Evolutionary conservation across 2,888 invertebrate species (phyloP), one percentile per base, ranked within the genome.

Genomic region (Lithodes maja): DNA sequence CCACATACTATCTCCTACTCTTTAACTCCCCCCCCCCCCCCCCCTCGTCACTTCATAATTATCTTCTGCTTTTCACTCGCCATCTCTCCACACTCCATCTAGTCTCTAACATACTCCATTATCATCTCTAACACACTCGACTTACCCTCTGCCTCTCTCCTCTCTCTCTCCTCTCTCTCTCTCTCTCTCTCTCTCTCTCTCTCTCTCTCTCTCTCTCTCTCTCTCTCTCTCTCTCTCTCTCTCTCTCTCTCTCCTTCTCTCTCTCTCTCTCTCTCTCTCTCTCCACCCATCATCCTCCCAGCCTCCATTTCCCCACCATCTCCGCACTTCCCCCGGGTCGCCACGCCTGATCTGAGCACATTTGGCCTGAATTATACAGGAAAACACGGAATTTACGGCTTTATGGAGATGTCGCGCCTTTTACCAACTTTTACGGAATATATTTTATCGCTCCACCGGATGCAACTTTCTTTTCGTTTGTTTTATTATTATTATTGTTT

Each of bases 281-380:
- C 61, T 75, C 55, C 55, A 9, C 71, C 74, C 81, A 17, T 71
- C 68, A n/a, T 75, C 75, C 61, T 75, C 55, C 52, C 9, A 5
- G 15, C 53, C 69, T 49, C 33, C 50, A 9, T n/a, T 69, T 83
- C 55, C 83, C 74, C n/a, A n/a, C 75, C 83, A 69, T 77, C 52
- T 82, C 83, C 69, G 78, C 80, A 68, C 68, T 86, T 86, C 85
- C 85, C 61, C 69, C 7, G 83, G 87, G 87, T 83, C 87, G 55
- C 87, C 79, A 87, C 87, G 87, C 87, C 77, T 87, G 87, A 87
- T 87, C 87, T 83, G 87, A 69, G 78, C 87, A 75, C 87, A 87
- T 87, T 87, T 79, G 87, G 83, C 52, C 83, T 87, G 87, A 87
- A 87, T 87, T 87, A 87, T 87, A 87, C 87, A 83, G 87, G 87